Base-by-base conservation (phyloP, 2,113 vertebrate genomes). In the Oreocharis arfaki region DNA sequence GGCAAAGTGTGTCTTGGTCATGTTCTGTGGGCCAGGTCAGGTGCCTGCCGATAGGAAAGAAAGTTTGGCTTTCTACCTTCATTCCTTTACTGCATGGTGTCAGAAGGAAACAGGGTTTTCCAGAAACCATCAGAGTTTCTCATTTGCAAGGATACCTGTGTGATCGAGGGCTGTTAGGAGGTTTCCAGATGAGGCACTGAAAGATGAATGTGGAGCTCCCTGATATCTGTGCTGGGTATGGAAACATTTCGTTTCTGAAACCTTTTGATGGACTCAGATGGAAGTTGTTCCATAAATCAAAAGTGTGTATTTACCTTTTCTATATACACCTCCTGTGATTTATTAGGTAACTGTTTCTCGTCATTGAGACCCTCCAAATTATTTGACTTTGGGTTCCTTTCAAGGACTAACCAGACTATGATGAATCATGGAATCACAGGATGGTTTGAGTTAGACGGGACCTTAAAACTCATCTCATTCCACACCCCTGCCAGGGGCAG, bases 321-420 rank as follows among this genome's bases (percentile, higher is more conserved):
- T 55, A 32, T 59, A 63, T 69, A 81, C 35, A 46, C 37, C 39
- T 90, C 81, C 24, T 86, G 55, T 93, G 79, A 87, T 88, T 82
- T 91, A 65, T 81, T 84, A 73, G 35, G 42, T 79, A 64, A 47
- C 49, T 78, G 44, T 63, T 94, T 49, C 69, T 59, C 73, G 69
- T 80, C 57, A 65, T 80, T 42, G n/a, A n/a, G n/a, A n/a, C n/a
- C n/a, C n/a, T 83, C 23, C 24, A 59, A 26, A 19, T 73, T 83
- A 53, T 37, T 76, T 63, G 63, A 37, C 50, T 84, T 86, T 61
- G 24, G 20, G 80, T 94, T 92, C 39, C 39, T 90, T 95, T 84
- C 39, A 79, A 79, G 87, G 90, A 61, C 59, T 50, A 85, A 52
- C 39, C 47, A 75, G 64, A 7, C 35, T 60, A 13, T 82, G 64